Base-by-base conservation (phyloP, 1,140 invertebrate species). In the Drosophila ananassae region DNA sequence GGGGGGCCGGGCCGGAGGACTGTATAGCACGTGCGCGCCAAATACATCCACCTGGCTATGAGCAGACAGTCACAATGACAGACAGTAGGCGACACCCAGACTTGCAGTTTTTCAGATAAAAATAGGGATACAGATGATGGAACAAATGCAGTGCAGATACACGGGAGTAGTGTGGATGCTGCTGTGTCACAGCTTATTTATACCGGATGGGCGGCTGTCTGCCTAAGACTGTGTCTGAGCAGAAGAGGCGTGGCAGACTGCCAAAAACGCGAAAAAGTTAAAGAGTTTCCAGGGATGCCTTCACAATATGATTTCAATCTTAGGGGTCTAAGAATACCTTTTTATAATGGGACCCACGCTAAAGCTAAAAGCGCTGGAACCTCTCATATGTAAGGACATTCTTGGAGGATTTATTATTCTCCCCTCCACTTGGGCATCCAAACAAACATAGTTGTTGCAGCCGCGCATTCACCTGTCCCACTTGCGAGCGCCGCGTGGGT, bases 401-500 rank as follows among this genome's bases (percentile, higher is more conserved):
- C 17, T 5, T n/a, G 41, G 9, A 2, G 2, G 9, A 13, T 25
- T 25, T 24, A 44, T 39, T 30, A 0, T 13, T 3, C 5, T 13
- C 10, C 6, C 50, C 12, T 4, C 24, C 6, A 30, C 46, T 63
- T 58, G 44, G 64, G 59, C 41, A 71, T 44, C 63, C 66, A 59
- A 48, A 63, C 58, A 53, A 80, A 54, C 58, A 50, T n/a, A 24
- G 25, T 10, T 34, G 53, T 60, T 68, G 41, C 50, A 51, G 24
- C 7, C n/a, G 22, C 34, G 28, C 47, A 47, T 17, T 46, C 47
- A 44, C 47, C 50, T 59, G 25, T 21, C 44, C 25, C 41, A 10
- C 13, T 48, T 53, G 39, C 28, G 47, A 53, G 41, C 9, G 50
- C 39, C 59, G 55, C 75, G 79, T 80, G 85, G 78, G 78, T 90